Evolutionary conservation across 1,140 invertebrate species (phyloP), one percentile per base, ranked within the genome.

Genomic region (Trypoxylus dichotomus): DNA sequence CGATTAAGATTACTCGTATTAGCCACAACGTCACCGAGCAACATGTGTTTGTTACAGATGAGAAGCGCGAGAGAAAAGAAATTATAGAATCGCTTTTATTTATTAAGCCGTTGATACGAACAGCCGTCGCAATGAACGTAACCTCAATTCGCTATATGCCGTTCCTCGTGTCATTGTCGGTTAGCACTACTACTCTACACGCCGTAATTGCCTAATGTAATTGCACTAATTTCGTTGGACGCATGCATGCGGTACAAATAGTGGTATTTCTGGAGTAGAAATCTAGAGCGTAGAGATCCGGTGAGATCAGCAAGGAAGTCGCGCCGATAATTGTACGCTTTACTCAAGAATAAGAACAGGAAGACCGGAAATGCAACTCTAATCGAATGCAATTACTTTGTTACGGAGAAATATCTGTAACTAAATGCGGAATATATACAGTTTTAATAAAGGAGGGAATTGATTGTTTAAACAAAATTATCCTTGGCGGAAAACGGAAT

Each of bases 101-200:
- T 54, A n/a, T 54, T 54, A 54, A 54, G 47, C n/a, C n/a, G 47
- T n/a, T 54, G n/a, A n/a, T 54, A n/a, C 47, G 47, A 54, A 54
- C 47, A n/a, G 47, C 15, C 47, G 47, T 15, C 47, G 19, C 47
- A 15, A 54, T 54, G 47, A 54, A 54, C 47, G 19, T 54, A 54
- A 54, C 47, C 47, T 54, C 15, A 15, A 54, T 54, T 54, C 47
- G 19, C 11, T 19, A n/a, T 3, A 15, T n/a, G 1, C 15, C 47
- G 47, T 54, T 54, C 47, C 47, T 54, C n/a, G n/a, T 54, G 47
- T 54, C 47, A 54, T 54, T 54, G 47, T 54, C 47, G 19, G 19
- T 54, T 54, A 54, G 19, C 47, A 54, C 5, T 54, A n/a, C 19
- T n/a, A 15, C 47, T 54, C 47, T 54, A 54, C 47, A 10, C 13